Conservation (phyloP, 2,797 vertebrate genomes). For the Ctenopoma multispine region DNA sequence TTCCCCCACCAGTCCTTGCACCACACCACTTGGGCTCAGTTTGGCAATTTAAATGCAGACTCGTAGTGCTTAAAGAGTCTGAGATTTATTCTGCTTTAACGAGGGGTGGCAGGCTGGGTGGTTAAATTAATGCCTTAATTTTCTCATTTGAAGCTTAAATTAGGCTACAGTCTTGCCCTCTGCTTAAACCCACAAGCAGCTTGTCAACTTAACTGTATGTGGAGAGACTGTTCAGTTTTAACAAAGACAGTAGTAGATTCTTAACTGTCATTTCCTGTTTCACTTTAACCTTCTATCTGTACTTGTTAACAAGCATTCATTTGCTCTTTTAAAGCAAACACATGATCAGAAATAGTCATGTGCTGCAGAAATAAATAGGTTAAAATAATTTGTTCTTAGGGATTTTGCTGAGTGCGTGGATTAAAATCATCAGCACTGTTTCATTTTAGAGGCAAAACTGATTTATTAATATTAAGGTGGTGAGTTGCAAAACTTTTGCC, state of each 20-base stretch:
- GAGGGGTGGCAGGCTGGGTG: slow-evolving; percentile 2
- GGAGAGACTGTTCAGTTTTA: slow-evolving; percentile 27
- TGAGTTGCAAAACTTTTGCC: too few relatives aligned
- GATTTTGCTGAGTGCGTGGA: background rate
- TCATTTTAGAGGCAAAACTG: too few relatives aligned
- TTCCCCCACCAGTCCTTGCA: background rate
- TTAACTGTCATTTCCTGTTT: slow-evolving; percentile 4
- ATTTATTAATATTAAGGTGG: too few relatives aligned
- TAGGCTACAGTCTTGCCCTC: slow-evolving; percentile 25
- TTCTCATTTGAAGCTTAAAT: slow-evolving; percentile 33
- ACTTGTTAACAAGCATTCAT: background rate
- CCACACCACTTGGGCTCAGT: background rate
- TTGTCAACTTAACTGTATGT: slow-evolving; percentile 10
- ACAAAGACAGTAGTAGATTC: slow-evolving; percentile 8
- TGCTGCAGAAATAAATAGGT: background rate
- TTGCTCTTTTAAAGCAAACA: background rate
- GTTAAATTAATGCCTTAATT: slow-evolving; percentile 29
- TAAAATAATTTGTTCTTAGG: too few relatives aligned
- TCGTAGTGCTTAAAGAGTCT: background rate
- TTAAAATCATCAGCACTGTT: background rate
- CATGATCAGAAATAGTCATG: background rate
- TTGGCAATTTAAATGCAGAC: slow-evolving; percentile 7
- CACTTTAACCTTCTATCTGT: background rate
- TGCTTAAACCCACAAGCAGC: slow-evolving; percentile 3
- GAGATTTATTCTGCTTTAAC: slow-evolving; percentile 44